Evolutionary conservation across 2,797 vertebrate genomes (phyloP).

Genomic region (Acestrorhynchus altus): DNA sequence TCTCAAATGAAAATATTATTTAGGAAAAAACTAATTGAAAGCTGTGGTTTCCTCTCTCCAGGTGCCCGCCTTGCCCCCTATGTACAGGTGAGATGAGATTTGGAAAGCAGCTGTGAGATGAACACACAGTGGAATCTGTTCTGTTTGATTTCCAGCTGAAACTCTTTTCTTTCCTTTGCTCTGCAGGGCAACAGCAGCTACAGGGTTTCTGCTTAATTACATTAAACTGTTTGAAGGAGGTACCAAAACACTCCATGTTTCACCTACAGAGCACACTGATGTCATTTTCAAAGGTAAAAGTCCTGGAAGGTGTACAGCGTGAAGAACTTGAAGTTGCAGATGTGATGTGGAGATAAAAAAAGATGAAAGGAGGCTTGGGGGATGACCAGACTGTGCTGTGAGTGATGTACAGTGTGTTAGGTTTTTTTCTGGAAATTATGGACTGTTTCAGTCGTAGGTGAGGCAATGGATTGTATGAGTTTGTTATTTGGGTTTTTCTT

Average conservation of each 20-base stretch:
- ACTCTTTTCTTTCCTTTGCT: conserved; percentile 53
- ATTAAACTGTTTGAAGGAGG: conserved; percentile 51
- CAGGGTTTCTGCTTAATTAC: conserved; percentile 65
- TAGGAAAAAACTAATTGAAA: not conserved
- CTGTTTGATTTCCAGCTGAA: conserved; percentile 64
- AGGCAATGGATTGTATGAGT: not conserved
- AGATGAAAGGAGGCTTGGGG: conserved; percentile 16
- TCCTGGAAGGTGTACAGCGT: conserved; percentile 59
- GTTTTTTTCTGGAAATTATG: not conserved
- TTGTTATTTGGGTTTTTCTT: not conserved
- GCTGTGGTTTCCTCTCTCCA: not conserved
- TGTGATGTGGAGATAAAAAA: conserved; percentile 50
- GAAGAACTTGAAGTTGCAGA: conserved; percentile 46
- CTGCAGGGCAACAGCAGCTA: conserved; percentile 63
- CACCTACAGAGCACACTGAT: conserved; percentile 52
- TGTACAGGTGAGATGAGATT: conserved; percentile 51
- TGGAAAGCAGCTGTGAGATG: conserved; percentile 61
- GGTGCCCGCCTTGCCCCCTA: not conserved
- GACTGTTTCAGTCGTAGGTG: not conserved
- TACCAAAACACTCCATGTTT: conserved; percentile 44
- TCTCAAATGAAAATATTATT: not conserved
- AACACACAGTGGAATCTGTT: conserved; percentile 59
- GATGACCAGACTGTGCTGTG: not conserved
- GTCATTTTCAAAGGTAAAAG: conserved; percentile 52
- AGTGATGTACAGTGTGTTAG: not conserved